Percentiles rank a stretch among this genome's conserved stretches.
Conservation (phyloP, 2,888 invertebrate genomes). For the Idaea aversata region DNA sequence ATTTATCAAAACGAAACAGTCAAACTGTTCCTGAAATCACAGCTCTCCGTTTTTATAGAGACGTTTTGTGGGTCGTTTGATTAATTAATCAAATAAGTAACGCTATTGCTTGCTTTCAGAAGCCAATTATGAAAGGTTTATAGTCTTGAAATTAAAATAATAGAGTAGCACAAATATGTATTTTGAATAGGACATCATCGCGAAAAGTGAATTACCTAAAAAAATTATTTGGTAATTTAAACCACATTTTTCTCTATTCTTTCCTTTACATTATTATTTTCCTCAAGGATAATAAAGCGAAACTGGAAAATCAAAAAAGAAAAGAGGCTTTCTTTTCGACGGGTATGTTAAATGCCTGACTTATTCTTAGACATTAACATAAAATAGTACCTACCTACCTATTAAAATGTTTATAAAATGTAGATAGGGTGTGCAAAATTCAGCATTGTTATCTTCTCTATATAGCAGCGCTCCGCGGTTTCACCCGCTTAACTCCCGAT, state of each 20-base stretch:
- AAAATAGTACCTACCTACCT: too few relatives aligned
- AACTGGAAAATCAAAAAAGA: not conserved
- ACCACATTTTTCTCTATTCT: not conserved
- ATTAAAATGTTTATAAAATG: not conserved
- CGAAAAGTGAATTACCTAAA: slow-evolving; percentile 10
- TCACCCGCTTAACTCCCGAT: too few relatives aligned
- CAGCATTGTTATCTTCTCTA: too few relatives aligned
- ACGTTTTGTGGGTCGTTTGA: too few relatives aligned
- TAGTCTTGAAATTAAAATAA: too few relatives aligned
- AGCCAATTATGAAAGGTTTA: too few relatives aligned
- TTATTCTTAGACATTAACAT: not conserved
- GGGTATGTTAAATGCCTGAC: not conserved
- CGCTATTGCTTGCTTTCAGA: too few relatives aligned
- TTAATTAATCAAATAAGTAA: too few relatives aligned
- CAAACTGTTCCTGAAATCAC: too few relatives aligned
- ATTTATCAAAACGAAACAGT: too few relatives aligned
- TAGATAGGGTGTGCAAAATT: not conserved
- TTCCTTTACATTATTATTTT: slow-evolving; percentile 2
- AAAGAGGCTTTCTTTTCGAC: not conserved
- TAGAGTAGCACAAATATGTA: not conserved
- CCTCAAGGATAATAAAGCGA: not conserved
- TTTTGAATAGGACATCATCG: not conserved
- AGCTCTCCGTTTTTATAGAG: too few relatives aligned
- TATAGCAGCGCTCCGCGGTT: too few relatives aligned
- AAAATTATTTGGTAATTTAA: slow-evolving; percentile 8